Conservation (phyloP, 1,140 invertebrate species). For the Drosophila ohnishii region DNA sequence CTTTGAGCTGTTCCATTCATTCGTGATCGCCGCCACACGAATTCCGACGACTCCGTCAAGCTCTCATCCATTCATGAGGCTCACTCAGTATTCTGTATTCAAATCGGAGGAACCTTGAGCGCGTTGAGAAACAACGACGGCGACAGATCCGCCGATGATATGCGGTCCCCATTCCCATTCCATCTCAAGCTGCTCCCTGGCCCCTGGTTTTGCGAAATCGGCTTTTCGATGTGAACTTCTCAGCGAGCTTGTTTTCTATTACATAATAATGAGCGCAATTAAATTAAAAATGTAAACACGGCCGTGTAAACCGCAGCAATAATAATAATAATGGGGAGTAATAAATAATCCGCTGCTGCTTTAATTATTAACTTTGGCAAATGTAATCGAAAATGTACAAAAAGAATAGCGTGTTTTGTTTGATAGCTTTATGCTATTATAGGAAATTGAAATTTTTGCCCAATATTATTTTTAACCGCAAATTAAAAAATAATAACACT, state of each 20-base stretch:
- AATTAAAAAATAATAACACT: constrained; percentile 2
- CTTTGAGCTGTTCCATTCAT: constrained; percentile 46
- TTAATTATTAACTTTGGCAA: constrained; percentile 47
- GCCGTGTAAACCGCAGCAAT: constrained; percentile 37
- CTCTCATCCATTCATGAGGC: constrained; percentile 39
- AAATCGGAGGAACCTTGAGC: constrained; percentile 52
- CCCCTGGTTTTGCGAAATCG: constrained; percentile 23
- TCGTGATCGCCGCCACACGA: constrained; percentile 29
- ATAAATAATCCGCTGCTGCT: constrained; percentile 42
- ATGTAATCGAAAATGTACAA: constrained; percentile 24
- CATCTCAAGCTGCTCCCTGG: constrained; percentile 11
- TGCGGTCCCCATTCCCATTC: constrained; percentile 7
- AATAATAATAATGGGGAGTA: constrained; percentile 35
- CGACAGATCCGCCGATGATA: constrained; percentile 40
- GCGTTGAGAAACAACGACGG: constrained; percentile 37
- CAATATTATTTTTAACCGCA: constrained; percentile 16
- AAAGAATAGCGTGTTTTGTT: background rate
- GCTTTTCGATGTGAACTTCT: constrained; percentile 21
- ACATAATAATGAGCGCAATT: constrained; percentile 50
- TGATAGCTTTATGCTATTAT: background rate
- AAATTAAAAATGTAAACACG: constrained; percentile 37
- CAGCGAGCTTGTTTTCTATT: constrained; percentile 41
- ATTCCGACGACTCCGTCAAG: constrained; percentile 41
- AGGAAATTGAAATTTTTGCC: background rate
- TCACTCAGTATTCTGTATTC: constrained; percentile 30